These are phyloP conservation scores for Liopterus haemorrhoidalis DNA, from an alignment of 2,888 invertebrate species.

Conservation along the genomic window DNA sequence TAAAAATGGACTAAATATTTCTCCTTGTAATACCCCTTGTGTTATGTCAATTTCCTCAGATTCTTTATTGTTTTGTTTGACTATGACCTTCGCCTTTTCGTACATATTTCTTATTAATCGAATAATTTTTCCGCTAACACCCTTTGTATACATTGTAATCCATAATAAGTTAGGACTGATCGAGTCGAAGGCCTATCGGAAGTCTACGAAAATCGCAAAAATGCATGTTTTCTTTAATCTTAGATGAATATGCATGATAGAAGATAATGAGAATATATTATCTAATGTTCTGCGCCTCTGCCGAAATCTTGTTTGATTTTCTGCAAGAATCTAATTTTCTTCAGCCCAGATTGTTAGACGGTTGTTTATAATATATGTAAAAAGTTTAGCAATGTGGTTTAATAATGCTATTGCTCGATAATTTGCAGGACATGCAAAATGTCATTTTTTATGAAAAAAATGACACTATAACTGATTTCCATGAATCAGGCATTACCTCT, in stretches of 20 bases:
- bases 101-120: conserved; percentile 19
- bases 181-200: conserved; percentile 29
- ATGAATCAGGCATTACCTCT: no score
- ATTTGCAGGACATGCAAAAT: no score
- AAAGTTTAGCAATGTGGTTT: conserved; percentile 27
- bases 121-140: conserved; percentile 27
- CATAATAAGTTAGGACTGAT: conserved; percentile 27
- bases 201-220: conserved; percentile 31
- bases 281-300: conserved; percentile 27
- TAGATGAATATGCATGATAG: conserved; percentile 20
- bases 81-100: conserved; percentile 16
- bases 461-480: no score
- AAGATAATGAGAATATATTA: conserved; percentile 29
- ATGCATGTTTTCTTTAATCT: conserved; percentile 21
- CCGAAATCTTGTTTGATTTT: conserved; percentile 32
- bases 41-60: conserved; percentile 23
- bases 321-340: conserved; percentile 26
- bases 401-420: conserved; percentile 30
- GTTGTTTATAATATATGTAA: conserved; percentile 24
- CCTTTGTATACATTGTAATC: conserved; percentile 25
- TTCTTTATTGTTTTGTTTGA: conserved; percentile 20
- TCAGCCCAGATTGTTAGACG: conserved; percentile 29
- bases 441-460: no score
- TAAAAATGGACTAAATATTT: no score
- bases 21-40: conserved; percentile 25